Base-by-base conservation (phyloP, 2,797 vertebrate genomes). In the Molossus molossus region DNA sequence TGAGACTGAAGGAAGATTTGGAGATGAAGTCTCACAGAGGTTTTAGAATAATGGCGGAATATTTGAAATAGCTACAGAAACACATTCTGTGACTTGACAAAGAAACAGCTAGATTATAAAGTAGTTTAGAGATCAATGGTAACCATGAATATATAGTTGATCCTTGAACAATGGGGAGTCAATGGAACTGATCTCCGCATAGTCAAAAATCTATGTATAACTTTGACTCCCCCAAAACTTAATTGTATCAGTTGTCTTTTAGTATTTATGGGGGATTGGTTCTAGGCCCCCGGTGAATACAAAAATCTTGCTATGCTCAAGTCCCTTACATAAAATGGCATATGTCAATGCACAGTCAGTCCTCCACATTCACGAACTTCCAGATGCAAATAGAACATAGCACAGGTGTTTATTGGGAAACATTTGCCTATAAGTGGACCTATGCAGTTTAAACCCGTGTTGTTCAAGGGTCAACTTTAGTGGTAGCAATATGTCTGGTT, bases 1-100 rank as follows among this genome's bases (percentile, higher is more conserved):
- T 73, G 75, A 91, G 15, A 37, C 27, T 83, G 23, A 77, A 79
- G 65, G 45, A 79, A 80, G 20, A 65, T 65, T 86, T 91, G 48
- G 37, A 90, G 37, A 37, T 69, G 53, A 86, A 27, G 21, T 0
- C 0, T 60, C 33, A 65, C 69, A 91, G 17, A 62, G 9, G 17
- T 86, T 91, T 73, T 29, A 77, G n/a, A 67, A 81, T 40, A 75
- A 81, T 75, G 58, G 29, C 23, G 37, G 17, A 50, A 73, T 15
- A 48, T 65, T 40, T 65, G 48, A 91, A 81, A 17, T 58, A 48
- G 58, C 23, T 91, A 50, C 29, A 60, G 48, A 81, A 87, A 67
- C 67, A 64, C 23, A 62, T 62, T 15, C 45, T 45, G 58, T 86
- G n/a, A 77, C 7, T 64, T 45, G 37, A 87, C 62, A 86, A 85